These are phyloP conservation scores for Prunella himalayana DNA, from an alignment of 2,113 vertebrate species.

Conservation along the genomic window DNA sequence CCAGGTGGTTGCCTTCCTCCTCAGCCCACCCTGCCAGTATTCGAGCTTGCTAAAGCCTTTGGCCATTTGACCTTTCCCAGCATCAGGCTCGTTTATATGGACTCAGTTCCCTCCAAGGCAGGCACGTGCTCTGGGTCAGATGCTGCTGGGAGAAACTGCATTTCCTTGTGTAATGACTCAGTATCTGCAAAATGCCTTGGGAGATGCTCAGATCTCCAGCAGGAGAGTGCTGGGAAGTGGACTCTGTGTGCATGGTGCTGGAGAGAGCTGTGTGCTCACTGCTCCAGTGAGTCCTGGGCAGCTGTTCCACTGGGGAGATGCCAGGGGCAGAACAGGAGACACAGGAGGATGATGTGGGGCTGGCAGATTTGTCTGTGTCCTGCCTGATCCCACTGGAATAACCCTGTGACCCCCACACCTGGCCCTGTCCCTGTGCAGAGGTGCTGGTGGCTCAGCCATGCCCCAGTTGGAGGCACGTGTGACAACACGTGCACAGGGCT, in stretches of 20 bases:
- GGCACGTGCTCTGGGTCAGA: background rate
- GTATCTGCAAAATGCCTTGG: background rate
- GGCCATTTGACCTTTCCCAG: background rate
- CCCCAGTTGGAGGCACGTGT: background rate
- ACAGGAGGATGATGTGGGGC: background rate
- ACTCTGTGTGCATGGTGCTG: rapidly evolving
- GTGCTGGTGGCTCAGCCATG: rapidly evolving
- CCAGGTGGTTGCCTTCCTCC: background rate
- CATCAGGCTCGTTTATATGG: background rate
- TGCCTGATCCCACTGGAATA: background rate
- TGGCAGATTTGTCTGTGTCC: background rate
- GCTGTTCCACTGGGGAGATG: background rate
- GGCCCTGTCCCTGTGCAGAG: background rate
- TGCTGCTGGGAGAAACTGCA: background rate
- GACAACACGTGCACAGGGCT: rapidly evolving
- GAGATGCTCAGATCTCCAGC: background rate
- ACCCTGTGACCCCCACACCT: background rate
- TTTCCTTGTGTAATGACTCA: background rate
- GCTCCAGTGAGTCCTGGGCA: background rate
- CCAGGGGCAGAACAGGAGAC: background rate
- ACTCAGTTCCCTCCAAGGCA: background rate
- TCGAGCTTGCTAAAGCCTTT: background rate
- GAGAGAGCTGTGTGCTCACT: rapidly evolving
- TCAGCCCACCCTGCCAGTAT: background rate
- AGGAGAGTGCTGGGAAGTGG: rapidly evolving